Evolutionary conservation across 2,888 invertebrate genomes (phyloP).

Genomic region (Onthophagus sagittarius): DNA sequence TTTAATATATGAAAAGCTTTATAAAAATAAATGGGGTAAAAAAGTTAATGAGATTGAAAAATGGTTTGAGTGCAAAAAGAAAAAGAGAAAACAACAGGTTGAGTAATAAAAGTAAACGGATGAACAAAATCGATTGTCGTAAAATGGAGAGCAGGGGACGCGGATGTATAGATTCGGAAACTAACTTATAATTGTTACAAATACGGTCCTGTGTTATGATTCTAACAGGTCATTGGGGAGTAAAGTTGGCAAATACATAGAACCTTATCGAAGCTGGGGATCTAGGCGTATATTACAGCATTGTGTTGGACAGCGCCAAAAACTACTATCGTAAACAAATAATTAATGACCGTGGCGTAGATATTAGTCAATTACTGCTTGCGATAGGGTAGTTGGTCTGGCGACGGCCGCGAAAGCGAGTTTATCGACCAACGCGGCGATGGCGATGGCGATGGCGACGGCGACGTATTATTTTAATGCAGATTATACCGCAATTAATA

Average conservation of each 20-base stretch:
- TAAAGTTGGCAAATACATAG: conserved; percentile 33
- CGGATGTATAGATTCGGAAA: conserved; percentile 27
- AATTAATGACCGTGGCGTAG: conserved; percentile 26
- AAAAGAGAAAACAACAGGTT: not conserved
- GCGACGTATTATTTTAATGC: conserved; percentile 24
- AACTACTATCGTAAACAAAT: conserved; percentile 28
- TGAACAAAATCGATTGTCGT: conserved; percentile 9
- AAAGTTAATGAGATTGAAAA: not conserved
- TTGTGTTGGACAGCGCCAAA: conserved; percentile 27
- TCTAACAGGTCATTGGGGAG: conserved; percentile 35
- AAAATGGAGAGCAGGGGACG: conserved; percentile 11
- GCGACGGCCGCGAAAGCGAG: conserved; percentile 10
- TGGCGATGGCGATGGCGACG: too few species aligned
- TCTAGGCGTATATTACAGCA: conserved; percentile 30
- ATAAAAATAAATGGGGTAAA: too few species aligned
- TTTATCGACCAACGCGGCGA: conserved; percentile 19
- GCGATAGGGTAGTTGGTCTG: conserved; percentile 22
- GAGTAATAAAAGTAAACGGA: not conserved
- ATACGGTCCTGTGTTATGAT: conserved; percentile 32
- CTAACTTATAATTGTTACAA: conserved; percentile 34
- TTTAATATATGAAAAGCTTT: too few species aligned
- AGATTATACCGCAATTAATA: conserved; percentile 23
- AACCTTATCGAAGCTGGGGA: conserved; percentile 33
- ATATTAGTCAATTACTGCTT: conserved; percentile 24
- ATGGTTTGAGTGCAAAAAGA: not conserved